Conservation (phyloP, 1,140 invertebrate genomes). For the Tetramorium alpestre region DNA sequence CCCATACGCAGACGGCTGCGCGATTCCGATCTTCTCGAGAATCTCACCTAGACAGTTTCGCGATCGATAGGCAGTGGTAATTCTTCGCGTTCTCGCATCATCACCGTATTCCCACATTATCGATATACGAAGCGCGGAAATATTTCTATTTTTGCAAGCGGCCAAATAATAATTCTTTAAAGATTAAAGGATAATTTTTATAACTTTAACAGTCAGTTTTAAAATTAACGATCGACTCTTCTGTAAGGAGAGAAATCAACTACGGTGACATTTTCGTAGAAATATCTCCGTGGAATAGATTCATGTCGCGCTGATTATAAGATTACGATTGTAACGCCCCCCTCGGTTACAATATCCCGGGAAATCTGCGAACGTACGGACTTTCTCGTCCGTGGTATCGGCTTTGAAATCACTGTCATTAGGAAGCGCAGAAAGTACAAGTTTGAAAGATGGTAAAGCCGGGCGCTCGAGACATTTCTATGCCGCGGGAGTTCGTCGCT, state of each 20-base stretch:
- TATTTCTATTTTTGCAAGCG: background rate
- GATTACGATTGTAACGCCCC: slow-evolving; percentile 15
- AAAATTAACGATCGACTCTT: background rate
- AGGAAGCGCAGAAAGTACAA: slow-evolving; percentile 44
- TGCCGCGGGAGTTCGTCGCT: slow-evolving; percentile 37
- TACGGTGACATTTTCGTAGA: background rate
- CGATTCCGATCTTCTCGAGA: slow-evolving; percentile 21
- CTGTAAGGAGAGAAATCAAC: background rate
- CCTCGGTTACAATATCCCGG: background rate
- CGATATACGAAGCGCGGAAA: background rate
- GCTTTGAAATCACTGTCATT: slow-evolving; percentile 50
- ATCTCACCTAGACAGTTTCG: background rate
- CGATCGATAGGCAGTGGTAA: background rate
- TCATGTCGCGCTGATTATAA: slow-evolving; percentile 29
- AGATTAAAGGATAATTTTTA: background rate
- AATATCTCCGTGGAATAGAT: background rate
- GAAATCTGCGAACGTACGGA: slow-evolving; percentile 8
- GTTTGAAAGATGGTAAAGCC: slow-evolving; percentile 50
- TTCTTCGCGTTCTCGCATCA: background rate
- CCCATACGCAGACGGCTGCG: slow-evolving; percentile 19
- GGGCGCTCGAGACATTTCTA: slow-evolving; percentile 42
- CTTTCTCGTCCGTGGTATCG: slow-evolving; percentile 4
- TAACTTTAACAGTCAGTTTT: background rate
- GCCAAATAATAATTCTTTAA: background rate
- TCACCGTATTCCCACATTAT: background rate